Conservation (phyloP, 2,797 vertebrate genomes). For the Trachops cirrhosus region DNA sequence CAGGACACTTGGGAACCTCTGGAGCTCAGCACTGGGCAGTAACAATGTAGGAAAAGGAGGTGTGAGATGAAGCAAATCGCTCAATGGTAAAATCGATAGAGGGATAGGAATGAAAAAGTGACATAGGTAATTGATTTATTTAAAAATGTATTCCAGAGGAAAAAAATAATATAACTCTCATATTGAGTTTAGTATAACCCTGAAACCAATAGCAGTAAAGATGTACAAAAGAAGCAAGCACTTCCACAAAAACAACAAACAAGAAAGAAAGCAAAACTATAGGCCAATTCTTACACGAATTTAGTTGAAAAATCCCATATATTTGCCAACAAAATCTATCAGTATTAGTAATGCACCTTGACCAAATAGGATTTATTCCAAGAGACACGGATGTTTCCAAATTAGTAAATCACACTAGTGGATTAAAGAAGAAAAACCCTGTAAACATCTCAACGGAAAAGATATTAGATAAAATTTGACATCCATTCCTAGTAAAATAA, state of each 20-base stretch:
- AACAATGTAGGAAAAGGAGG: not conserved
- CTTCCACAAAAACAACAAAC: not conserved
- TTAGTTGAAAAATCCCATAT: not conserved
- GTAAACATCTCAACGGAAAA: not conserved
- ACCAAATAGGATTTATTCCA: not conserved
- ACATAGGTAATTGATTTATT: not conserved
- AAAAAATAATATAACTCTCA: not conserved
- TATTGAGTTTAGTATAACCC: not conserved
- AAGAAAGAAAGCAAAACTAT: not conserved
- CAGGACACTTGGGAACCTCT: not conserved
- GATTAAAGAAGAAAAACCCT: not conserved
- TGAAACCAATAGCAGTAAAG: not conserved
- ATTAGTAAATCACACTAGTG: not conserved
- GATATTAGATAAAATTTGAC: not conserved
- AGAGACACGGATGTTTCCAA: not conserved
- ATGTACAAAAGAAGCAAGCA: not conserved
- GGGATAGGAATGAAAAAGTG: not conserved
- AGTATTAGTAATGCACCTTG: not conserved
- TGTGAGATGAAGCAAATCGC: not conserved
- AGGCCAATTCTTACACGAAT: not conserved
- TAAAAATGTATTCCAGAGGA: not conserved
- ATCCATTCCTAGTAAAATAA: not conserved
- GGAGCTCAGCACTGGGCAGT: not conserved
- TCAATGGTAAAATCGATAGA: not conserved
- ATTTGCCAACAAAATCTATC: not conserved